These are phyloP conservation scores for Coelopa frigida DNA, from an alignment of 1,140 invertebrate genomes.

Conservation along the genomic window DNA sequence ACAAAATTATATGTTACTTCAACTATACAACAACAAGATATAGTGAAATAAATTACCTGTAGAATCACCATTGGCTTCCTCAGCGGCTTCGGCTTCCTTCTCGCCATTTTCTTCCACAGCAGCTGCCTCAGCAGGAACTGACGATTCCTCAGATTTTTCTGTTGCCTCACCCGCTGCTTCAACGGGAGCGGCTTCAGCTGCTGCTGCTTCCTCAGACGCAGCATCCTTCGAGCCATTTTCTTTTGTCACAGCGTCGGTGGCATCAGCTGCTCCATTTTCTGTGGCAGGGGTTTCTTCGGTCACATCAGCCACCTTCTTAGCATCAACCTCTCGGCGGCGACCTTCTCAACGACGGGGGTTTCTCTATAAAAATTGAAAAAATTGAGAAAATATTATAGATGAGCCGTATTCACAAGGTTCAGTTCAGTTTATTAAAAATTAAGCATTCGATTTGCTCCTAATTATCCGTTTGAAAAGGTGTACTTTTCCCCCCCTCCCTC, in stretches of 20 bases:
- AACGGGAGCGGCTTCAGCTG: conserved; percentile 7
- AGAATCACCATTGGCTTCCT: conserved; percentile 33
- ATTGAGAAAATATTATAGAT: background rate
- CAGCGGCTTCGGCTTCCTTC: background rate
- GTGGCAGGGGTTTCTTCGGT: conserved; percentile 15
- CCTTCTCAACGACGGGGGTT: conserved; percentile 30
- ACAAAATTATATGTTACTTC: background rate
- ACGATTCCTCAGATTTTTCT: conserved; percentile 23
- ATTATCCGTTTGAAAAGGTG: background rate
- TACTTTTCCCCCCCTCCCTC: background rate
- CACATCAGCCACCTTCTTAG: background rate
- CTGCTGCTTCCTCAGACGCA: background rate
- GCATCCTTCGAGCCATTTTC: background rate
- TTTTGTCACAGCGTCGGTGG: background rate
- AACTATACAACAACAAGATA: background rate
- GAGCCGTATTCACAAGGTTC: background rate
- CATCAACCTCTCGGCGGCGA: conserved; percentile 31
- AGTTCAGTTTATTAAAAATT: too few species aligned
- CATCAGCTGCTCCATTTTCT: conserved; percentile 28
- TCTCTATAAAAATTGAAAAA: conserved; percentile 21
- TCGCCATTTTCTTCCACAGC: conserved; percentile 21
- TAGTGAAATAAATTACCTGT: conserved; percentile 24
- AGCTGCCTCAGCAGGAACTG: conserved; percentile 8
- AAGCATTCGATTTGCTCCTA: background rate
- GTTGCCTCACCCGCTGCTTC: conserved; percentile 23